Conservation (phyloP, 1,140 invertebrate genomes). For the Brachionus manjavacas region DNA sequence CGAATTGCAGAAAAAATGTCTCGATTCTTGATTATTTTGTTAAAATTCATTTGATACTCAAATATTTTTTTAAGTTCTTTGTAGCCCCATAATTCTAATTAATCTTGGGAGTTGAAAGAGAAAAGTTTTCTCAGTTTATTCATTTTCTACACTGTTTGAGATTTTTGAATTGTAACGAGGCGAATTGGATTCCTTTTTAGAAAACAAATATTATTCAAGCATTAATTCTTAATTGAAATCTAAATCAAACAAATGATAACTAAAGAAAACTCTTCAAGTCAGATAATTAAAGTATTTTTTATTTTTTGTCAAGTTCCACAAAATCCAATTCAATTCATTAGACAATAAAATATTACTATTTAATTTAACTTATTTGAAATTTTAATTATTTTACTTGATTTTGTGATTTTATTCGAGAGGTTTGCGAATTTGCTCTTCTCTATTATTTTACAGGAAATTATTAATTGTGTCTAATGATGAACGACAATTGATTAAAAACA, state of each 20-base stretch:
- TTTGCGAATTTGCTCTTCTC: not conserved
- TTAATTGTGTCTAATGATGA: too few relatives aligned
- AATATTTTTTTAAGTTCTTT: not conserved
- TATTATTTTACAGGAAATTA: too few relatives aligned
- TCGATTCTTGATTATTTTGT: not conserved
- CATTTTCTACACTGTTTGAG: not conserved
- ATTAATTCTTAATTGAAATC: slow-evolving; percentile 26
- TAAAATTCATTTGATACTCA: not conserved
- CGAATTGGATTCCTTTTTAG: not conserved
- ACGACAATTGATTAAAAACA: too few relatives aligned
- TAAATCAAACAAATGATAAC: slow-evolving; percentile 21
- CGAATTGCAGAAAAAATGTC: not conserved
- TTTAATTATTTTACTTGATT: not conserved
- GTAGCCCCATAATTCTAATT: not conserved
- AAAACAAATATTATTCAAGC: slow-evolving; percentile 21
- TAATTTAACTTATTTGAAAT: not conserved
- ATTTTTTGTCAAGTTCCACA: not conserved
- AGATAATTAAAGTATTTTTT: not conserved
- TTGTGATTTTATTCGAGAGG: not conserved
- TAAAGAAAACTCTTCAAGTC: not conserved
- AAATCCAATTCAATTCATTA: not conserved
- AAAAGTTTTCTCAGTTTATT: not conserved
- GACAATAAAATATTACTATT: not conserved
- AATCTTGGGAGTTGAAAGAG: not conserved
- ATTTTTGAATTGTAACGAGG: not conserved